Base-by-base conservation (phyloP, 2,888 invertebrate genomes). In the Ectemnius lituratus region DNA sequence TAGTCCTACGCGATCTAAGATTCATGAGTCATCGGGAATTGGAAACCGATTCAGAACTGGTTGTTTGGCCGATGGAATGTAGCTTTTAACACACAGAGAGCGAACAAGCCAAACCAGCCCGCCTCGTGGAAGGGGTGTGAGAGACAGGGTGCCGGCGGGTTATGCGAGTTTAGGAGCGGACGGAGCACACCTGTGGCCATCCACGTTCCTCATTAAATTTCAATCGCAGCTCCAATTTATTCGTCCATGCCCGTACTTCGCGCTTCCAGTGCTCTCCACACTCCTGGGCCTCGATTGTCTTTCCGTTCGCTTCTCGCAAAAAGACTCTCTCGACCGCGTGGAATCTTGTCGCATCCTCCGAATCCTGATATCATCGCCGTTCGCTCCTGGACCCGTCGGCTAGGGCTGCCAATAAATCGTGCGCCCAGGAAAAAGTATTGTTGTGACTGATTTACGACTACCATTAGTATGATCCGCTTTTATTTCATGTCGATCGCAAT, bases 31-130 rank as follows among this genome's bases (percentile, higher is more conserved):
- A 74, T 80, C 72, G 78, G 78, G 79, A 79, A 84, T 84, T 83
- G 81, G 80, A 83, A 86, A 87, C 82, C 81, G 82, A 86, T 87
- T 85, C 83, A 83, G 83, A 86, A 87, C 88, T 87, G 87, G 86
- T 88, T 86, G 79, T 85, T 75, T 76, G 80, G 79, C 66, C 81
- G 72, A 74, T 80, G 85, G 85, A 88, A 87, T 87, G 87, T 83
- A 84, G 82, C 85, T 79, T 86, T 87, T 86, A 87, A 83, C 84
- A 37, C 37, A 37, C 37, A 37, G 37, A 37, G 37, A 83, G 77
- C 79, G 78, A 84, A 78, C 74, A 71, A 37, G 67, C 64, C 72
- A 64, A 69, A 61, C 56, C 62, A 70, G 47, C 45, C 47, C 66
- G 49, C n/a, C 14, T 52, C 61, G 56, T 49, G 71, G 59, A 64